Base-by-base conservation (phyloP, 37 sponge, comb jelly and placozoan genomes). In the Cliona cf. orientalis region DNA sequence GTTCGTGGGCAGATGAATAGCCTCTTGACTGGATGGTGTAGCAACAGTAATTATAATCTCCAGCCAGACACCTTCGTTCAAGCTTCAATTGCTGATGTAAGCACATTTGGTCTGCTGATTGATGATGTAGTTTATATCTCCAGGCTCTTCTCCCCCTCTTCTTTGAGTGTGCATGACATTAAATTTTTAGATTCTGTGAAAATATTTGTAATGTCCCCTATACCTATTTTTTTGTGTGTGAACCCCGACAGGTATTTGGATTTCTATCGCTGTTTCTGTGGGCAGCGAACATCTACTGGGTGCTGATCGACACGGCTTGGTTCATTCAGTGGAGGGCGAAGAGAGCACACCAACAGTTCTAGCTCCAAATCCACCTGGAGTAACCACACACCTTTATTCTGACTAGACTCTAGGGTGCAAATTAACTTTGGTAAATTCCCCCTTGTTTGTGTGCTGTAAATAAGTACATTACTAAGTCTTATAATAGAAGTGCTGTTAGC, bases 261-360 rank as follows among this genome's bases (percentile, higher is more conserved):
- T 88, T 88, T 39, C 40, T 82, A 40, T 69, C 56, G 33, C 32
- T 79, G 14, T 78, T 86, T 33, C 68, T 91, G 41, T 91, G 83
- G 83, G 66, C 42, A 9, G 61, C 41, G 63, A 86, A 91, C 69
- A 82, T 91, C 60, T 91, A 69, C 65, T 91, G 92, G 92, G 79
- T 87, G 0, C 33, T 86, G 7, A 83, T 85, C 22, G 92, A 91
- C 83, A 86, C 87, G 12, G 43, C 73, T 21, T 55, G 53, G 42
- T 91, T 72, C 80, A 79, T 86, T 34, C 72, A 79, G 55, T 79
- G 87, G 87, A 76, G 45, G 74, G 84, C 72, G 5, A 71, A 26
- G 46, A 12, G 63, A 7, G 63, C 53, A n/a, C n/a, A n/a, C n/a
- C n/a, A n/a, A n/a, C n/a, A n/a, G n/a, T n/a, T n/a, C n/a, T n/a